phyloP scores from a whole-genome alignment of 2,113 vertebrate species.

The Morone chrysops region DNA sequence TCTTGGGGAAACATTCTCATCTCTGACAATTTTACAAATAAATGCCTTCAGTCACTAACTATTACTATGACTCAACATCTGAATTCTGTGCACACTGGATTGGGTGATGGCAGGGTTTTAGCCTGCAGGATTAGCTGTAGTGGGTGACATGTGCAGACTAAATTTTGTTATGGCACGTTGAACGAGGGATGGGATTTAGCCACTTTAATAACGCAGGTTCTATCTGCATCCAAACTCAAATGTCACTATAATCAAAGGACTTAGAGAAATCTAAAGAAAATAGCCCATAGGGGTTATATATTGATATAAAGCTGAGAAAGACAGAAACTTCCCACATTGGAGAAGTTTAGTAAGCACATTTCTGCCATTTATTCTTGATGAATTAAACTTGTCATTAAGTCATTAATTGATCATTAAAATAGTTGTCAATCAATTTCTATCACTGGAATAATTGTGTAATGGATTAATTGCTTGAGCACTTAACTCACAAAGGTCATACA shows the following conservation, averaged over 20 bases:
- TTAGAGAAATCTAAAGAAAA: too few relatives aligned
- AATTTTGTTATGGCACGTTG: not conserved
- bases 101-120: slow-evolving; percentile 20
- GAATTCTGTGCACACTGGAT: not conserved
- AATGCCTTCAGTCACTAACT: not conserved
- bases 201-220: not conserved
- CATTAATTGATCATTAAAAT: too few relatives aligned
- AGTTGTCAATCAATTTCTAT: too few relatives aligned
- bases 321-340: not conserved
- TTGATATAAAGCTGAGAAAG: not conserved
- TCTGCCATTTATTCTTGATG: not conserved
- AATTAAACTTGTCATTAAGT: too few relatives aligned
- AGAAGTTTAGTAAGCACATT: not conserved
- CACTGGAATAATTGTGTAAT: too few relatives aligned
- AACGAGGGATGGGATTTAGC: not conserved
- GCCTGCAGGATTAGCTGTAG: slow-evolving; percentile 23
- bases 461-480: not conserved
- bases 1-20: slow-evolving; percentile 10
- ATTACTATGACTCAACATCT: slow-evolving; percentile 31
- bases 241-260: not conserved
- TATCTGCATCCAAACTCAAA: not conserved
- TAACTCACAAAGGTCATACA: not conserved
- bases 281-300: too few relatives aligned
- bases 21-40: not conserved
- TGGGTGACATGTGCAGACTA: slow-evolving; percentile 13